Evolutionary conservation across 2,888 invertebrate genomes (phyloP).

Genomic region (Andrena chrysosceles): DNA sequence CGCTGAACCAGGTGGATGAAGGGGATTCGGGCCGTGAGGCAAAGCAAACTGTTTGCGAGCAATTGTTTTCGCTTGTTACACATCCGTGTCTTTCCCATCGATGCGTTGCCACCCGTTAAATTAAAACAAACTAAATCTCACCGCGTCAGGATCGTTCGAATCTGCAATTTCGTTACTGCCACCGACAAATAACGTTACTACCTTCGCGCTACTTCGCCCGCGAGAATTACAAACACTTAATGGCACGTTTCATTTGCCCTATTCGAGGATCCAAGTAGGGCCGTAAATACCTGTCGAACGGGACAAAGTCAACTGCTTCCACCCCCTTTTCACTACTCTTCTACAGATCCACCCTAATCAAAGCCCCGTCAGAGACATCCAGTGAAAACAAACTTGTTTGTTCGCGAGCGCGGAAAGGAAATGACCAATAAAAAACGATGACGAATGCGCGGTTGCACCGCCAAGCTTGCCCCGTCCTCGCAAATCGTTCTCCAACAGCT

Average conservation of each 20-base stretch:
- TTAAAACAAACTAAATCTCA: background rate
- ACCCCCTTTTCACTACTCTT: background rate
- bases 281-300: slow-evolving; percentile 45
- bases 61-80: slow-evolving; percentile 18
- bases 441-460: slow-evolving; percentile 45
- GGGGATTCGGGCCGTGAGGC: background rate
- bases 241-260: slow-evolving; percentile 31
- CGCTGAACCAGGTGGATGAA: background rate
- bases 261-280: background rate
- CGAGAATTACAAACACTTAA: slow-evolving; percentile 38
- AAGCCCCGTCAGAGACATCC: slow-evolving; percentile 38
- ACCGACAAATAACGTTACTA: no score
- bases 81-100: background rate
- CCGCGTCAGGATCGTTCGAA: background rate
- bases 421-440: slow-evolving; percentile 52
- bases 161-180: background rate
- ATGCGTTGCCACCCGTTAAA: no score
- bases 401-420: slow-evolving; percentile 20
- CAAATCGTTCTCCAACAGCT: slow-evolving; percentile 13
- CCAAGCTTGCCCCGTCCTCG: slow-evolving; percentile 38
- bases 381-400: slow-evolving; percentile 69
- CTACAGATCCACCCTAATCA: slow-evolving; percentile 43
- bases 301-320: slow-evolving; percentile 15
- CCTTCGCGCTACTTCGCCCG: background rate
- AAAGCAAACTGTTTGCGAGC: slow-evolving; percentile 1